These are phyloP conservation scores for Haemorhous mexicanus DNA, from an alignment of 2,113 vertebrate species.

Conservation along the genomic window DNA sequence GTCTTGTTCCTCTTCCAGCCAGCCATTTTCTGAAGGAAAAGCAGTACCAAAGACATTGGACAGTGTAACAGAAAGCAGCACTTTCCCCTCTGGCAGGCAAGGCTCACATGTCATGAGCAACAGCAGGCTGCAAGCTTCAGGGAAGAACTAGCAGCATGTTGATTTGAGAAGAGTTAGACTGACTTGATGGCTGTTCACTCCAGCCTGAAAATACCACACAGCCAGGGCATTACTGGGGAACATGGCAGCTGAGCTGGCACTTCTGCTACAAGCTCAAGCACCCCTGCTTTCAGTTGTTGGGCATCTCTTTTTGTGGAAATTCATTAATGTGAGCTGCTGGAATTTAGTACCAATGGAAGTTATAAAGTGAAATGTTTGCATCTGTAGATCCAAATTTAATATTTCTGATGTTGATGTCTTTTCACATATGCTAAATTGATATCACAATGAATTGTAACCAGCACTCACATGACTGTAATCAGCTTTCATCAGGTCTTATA, in stretches of 20 bases:
- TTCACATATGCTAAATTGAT: neutral
- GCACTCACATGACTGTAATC: neutral
- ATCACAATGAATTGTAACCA: neutral
- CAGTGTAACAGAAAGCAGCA: neutral
- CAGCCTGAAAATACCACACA: neutral
- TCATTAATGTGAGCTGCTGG: rapidly evolving
- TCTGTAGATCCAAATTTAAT: neutral
- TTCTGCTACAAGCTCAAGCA: neutral
- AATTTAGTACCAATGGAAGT: neutral
- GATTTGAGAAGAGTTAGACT: neutral
- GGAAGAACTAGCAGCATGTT: neutral
- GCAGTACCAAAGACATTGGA: neutral
- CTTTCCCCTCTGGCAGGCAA: neutral
- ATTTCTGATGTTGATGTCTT: neutral
- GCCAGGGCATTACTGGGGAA: neutral
- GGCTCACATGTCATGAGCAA: neutral
- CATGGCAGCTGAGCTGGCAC: neutral
- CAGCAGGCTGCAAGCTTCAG: neutral
- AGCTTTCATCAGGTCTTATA: neutral
- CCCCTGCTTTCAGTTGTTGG: neutral
- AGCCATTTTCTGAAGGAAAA: neutral
- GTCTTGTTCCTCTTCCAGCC: neutral
- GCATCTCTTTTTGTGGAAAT: neutral
- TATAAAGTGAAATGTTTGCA: neutral
- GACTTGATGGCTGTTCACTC: neutral